phyloP scores from a whole-genome alignment of 2,797 vertebrate genomes.

The Phataginus tricuspis region DNA sequence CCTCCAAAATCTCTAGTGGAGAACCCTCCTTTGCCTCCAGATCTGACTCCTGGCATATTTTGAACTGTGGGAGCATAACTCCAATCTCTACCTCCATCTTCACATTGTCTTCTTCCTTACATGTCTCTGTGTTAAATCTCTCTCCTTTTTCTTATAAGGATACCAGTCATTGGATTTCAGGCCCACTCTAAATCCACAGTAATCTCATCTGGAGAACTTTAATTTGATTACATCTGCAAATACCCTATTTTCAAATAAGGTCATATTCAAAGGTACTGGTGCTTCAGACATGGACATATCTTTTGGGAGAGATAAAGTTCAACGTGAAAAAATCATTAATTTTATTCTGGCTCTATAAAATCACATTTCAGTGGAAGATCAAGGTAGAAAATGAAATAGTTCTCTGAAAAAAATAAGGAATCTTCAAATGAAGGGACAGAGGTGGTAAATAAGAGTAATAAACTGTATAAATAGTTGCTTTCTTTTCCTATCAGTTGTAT shows the following conservation, averaged over 20 bases:
- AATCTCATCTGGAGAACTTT: background rate
- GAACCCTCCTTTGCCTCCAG: background rate
- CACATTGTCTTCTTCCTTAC: background rate
- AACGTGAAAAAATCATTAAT: background rate
- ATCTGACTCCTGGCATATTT: background rate
- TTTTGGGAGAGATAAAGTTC: background rate
- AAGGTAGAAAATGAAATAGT: background rate
- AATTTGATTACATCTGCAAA: background rate
- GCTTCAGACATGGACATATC: background rate
- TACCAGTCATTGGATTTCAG: conserved; percentile 20
- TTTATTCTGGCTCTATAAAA: conserved; percentile 8
- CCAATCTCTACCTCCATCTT: background rate
- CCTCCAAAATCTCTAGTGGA: background rate
- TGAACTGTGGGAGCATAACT: background rate
- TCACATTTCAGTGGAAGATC: background rate
- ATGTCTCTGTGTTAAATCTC: background rate
- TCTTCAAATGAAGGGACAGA: background rate
- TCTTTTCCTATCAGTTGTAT: background rate
- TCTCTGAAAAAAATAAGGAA: background rate
- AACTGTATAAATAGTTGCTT: background rate
- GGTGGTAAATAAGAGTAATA: background rate
- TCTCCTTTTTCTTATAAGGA: background rate
- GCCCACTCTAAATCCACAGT: background rate
- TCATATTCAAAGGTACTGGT: background rate
- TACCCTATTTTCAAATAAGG: background rate